A percentile compares a stretch with the other conserved stretches of the same genome.
Conservation (phyloP, 2,888 invertebrate genomes). For the Drosophila falleni region DNA sequence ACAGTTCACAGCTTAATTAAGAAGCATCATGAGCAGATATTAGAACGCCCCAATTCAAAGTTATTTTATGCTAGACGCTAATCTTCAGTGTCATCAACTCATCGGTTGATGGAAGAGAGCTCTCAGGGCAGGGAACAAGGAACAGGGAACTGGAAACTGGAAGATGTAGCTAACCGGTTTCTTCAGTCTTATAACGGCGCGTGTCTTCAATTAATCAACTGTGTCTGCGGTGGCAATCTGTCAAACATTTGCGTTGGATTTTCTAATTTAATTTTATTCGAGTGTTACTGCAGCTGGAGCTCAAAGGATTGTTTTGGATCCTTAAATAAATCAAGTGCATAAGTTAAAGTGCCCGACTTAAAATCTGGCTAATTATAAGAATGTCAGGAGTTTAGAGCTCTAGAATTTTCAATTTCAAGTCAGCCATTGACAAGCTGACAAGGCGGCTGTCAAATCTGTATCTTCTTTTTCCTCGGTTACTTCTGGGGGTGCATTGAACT, state of each 20-base stretch:
- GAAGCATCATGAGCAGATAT: slow-evolving; percentile 28
- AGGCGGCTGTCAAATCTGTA: slow-evolving; percentile 50
- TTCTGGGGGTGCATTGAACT: slow-evolving; percentile 70
- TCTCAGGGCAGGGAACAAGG: not conserved
- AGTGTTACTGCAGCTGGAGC: slow-evolving; percentile 43
- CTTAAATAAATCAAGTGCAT: slow-evolving; percentile 19
- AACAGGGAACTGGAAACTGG: slow-evolving; percentile 7
- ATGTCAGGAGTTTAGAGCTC: not conserved
- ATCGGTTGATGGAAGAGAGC: slow-evolving; percentile 8
- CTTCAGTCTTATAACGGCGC: slow-evolving; percentile 53
- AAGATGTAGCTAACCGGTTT: slow-evolving; percentile 66
- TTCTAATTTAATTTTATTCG: slow-evolving; percentile 60
- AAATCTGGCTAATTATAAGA: slow-evolving; percentile 54
- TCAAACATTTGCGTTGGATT: slow-evolving; percentile 34
- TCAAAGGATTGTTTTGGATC: slow-evolving; percentile 44
- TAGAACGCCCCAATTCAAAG: slow-evolving; percentile 21
- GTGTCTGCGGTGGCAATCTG: slow-evolving; percentile 24
- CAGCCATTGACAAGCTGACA: slow-evolving; percentile 64
- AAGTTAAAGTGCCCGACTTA: slow-evolving; percentile 27
- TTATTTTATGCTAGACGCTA: slow-evolving; percentile 37
- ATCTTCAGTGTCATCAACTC: slow-evolving; percentile 56
- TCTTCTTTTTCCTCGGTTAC: slow-evolving; percentile 6
- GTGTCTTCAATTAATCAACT: slow-evolving; percentile 82
- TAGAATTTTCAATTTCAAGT: slow-evolving; percentile 45
- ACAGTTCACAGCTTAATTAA: slow-evolving; percentile 62